phyloP scores from a whole-genome alignment of 1,140 invertebrate genomes.

The Uloborus diversus region DNA sequence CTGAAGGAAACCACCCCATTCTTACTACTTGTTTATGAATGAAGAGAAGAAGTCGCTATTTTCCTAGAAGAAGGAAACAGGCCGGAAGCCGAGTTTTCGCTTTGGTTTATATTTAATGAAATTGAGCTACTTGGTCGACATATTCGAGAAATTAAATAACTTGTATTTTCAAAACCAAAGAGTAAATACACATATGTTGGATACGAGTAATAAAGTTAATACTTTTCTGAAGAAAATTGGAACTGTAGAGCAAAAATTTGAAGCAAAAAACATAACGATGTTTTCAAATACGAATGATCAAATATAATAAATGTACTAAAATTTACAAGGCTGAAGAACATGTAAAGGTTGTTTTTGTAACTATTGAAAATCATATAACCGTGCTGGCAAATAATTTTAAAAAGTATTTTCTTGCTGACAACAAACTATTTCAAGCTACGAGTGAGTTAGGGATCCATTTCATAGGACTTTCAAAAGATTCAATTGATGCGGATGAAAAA shows the following conservation, averaged over 20 bases:
- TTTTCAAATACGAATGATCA: background rate
- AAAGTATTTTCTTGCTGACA: background rate
- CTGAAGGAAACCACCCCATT: too few relatives aligned
- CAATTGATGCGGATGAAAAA: background rate
- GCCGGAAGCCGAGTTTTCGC: background rate
- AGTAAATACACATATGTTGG: background rate
- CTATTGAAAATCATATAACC: too few relatives aligned
- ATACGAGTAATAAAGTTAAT: background rate
- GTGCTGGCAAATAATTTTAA: background rate
- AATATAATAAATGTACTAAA: too few relatives aligned
- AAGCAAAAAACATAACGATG: background rate
- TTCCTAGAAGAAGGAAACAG: background rate
- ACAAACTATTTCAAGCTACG: background rate
- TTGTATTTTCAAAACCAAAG: background rate
- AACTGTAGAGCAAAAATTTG: background rate
- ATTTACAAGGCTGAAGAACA: too few relatives aligned
- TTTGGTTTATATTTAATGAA: background rate
- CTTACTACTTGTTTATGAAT: background rate
- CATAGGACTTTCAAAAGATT: background rate
- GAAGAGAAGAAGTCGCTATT: background rate
- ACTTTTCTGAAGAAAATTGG: background rate
- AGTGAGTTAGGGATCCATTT: background rate
- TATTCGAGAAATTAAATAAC: background rate
- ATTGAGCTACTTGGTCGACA: slow-evolving; percentile 1
- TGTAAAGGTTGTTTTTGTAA: too few relatives aligned